phyloP scores from a whole-genome alignment of 1,140 invertebrate genomes.

The Chlorops oryzae region DNA sequence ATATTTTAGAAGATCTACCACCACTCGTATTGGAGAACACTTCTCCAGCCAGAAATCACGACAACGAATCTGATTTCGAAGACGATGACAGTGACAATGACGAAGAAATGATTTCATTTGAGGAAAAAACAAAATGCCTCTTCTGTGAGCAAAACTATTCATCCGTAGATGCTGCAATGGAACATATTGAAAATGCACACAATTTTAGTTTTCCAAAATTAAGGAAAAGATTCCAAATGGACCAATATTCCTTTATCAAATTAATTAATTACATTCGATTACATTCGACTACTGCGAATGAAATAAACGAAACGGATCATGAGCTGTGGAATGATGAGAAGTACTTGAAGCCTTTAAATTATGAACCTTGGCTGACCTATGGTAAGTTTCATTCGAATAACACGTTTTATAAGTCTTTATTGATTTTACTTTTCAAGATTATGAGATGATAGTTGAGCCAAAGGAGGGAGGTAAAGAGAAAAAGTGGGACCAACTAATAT shows the following conservation, averaged over 20 bases:
- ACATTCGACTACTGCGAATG: slow-evolving; percentile 54
- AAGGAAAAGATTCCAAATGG: slow-evolving; percentile 66
- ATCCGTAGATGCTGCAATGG: slow-evolving; percentile 52
- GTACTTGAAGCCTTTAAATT: slow-evolving; percentile 71
- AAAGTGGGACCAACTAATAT: not conserved
- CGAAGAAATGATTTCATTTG: slow-evolving; percentile 12
- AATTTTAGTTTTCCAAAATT: slow-evolving; percentile 63
- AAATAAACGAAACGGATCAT: slow-evolving; percentile 51
- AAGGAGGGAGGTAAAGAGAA: not conserved
- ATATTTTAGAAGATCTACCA: slow-evolving; percentile 4
- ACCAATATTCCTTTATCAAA: slow-evolving; percentile 78
- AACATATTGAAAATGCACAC: slow-evolving; percentile 57
- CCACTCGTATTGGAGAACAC: not conserved
- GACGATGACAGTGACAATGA: not conserved
- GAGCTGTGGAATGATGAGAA: slow-evolving; percentile 66
- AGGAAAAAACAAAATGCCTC: slow-evolving; percentile 46
- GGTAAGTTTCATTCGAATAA: slow-evolving; percentile 61
- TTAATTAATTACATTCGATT: slow-evolving; percentile 79
- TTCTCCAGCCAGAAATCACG: too few relatives aligned
- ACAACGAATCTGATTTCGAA: too few relatives aligned
- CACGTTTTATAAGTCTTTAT: not conserved
- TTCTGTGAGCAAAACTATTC: slow-evolving; percentile 54
- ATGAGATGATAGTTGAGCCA: slow-evolving; percentile 13
- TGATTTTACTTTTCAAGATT: slow-evolving; percentile 21
- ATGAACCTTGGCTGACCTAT: slow-evolving; percentile 80